Base-by-base conservation (phyloP, 1,140 invertebrate genomes). In the Pogonognathellus flavescens region DNA sequence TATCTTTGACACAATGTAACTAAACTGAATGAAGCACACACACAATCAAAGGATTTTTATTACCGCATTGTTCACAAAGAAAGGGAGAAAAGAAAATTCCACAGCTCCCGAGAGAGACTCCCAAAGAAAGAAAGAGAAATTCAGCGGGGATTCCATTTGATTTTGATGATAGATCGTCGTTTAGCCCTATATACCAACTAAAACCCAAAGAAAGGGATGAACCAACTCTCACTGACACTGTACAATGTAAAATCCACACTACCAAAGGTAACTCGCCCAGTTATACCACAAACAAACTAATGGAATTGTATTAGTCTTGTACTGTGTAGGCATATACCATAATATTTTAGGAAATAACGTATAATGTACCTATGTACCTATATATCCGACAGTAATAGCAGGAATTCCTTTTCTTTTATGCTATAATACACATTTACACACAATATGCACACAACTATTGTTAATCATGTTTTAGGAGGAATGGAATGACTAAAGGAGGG, bases 91-190 rank as follows among this genome's bases (percentile, higher is more conserved):
- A 41, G 70, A 76, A 76, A 76, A 31, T 76, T 50, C 16, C 41
- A 18, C 49, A 76, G 70, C 70, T 76, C 31, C 70, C 70, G 10
- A 5, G 2, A 5, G 70, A 49, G 70, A 76, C 14, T 49, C 14
- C 14, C 31, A 49, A n/a, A 20, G 13, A 76, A 76, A 76, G 25
- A 76, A 76, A 76, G 41, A 76, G 70, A 76, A 76, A 76, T 76
- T 76, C 70, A 76, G 70, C 41, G 70, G 70, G 70, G 70, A 31
- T 76, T 50, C 70, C 41, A 50, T 76, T 76, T 76, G 70, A 76
- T 76, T 76, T 41, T 76, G 70, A 76, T 76, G 70, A 76, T 76
- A 76, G 41, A 76, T 72, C 22, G 66, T n/a, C 10, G 22, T 16
- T 31, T 66, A 66, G 14, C 22, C 41, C n/a, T 16, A 0, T 11